These are phyloP conservation scores for Chelon labrosus DNA, from an alignment of 2,797 vertebrate species.

Conservation along the genomic window DNA sequence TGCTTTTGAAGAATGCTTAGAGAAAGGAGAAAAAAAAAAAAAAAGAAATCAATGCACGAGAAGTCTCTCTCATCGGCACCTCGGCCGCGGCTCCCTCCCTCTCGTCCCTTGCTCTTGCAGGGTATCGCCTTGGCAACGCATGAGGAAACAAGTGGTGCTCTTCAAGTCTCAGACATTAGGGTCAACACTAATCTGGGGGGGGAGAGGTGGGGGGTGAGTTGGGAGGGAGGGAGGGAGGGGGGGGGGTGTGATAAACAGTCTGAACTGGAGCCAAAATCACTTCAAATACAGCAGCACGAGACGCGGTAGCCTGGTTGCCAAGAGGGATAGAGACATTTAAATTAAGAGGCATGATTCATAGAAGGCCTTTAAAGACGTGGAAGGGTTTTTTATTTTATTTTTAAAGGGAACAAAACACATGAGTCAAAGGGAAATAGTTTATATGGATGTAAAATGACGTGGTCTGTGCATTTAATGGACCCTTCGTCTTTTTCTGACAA, in stretches of 20 bases:
- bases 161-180: conserved; percentile 81
- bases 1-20: conserved; percentile 55
- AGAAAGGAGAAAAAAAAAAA: conserved; percentile 7
- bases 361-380: conserved; percentile 51
- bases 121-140: conserved; percentile 85
- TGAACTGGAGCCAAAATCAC: conserved; percentile 78
- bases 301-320: conserved; percentile 61
- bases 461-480: conserved; percentile 26
- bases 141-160: conserved; percentile 78
- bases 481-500: conserved; percentile 21
- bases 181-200: conserved; percentile 82
- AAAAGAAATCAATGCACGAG: conserved; percentile 44
- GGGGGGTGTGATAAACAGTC: conserved; percentile 78
- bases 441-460: conserved; percentile 25
- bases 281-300: conserved; percentile 73
- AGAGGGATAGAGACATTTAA: conserved; percentile 66
- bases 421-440: conserved; percentile 29
- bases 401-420: conserved; percentile 5
- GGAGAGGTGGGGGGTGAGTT: not conserved
- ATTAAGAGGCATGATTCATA: conserved; percentile 73
- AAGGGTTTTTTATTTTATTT: conserved; percentile 20
- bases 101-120: conserved; percentile 75
- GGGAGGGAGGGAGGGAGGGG: too few relatives aligned
- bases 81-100: conserved; percentile 49
- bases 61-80: conserved; percentile 41